phyloP scores from a whole-genome alignment of 1,140 invertebrate genomes.

The Maconellicoccus hirsutus region DNA sequence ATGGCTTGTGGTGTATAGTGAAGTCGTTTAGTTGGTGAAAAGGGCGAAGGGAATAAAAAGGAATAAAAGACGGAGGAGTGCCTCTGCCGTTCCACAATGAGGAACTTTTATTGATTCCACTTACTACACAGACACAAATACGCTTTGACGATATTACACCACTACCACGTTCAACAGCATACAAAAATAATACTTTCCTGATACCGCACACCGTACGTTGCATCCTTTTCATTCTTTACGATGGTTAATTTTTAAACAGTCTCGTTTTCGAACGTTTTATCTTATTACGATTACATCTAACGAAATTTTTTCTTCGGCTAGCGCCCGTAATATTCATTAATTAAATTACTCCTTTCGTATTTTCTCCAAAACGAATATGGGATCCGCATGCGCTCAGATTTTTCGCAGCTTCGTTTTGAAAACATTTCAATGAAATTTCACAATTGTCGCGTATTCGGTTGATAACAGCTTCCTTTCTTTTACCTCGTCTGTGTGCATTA shows the following conservation, averaged over 20 bases:
- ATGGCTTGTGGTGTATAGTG: constrained; percentile 7
- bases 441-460: too few relatives aligned
- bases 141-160: constrained; percentile 2
- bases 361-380: too few relatives aligned
- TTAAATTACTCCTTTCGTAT: too few relatives aligned
- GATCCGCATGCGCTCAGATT: too few relatives aligned
- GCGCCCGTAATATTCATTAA: too few relatives aligned
- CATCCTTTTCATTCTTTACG: constrained; percentile 8
- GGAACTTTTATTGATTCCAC: constrained; percentile 8
- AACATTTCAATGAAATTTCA: too few relatives aligned
- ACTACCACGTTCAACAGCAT: background rate
- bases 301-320: background rate
- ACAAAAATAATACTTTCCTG: constrained; percentile 1
- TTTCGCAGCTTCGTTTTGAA: too few relatives aligned
- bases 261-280: background rate
- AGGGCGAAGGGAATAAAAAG: background rate
- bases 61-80: constrained; percentile 7
- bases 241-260: constrained; percentile 4
- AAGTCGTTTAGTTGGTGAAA: background rate
- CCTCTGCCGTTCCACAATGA: constrained; percentile 7
- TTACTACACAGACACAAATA: constrained; percentile 9
- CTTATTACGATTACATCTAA: background rate
- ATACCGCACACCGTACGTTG: background rate
- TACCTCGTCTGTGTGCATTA: too few relatives aligned
- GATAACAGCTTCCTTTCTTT: too few relatives aligned